Conservation (phyloP, 2,797 vertebrate genomes). For the Urosaurus nigricauda region DNA sequence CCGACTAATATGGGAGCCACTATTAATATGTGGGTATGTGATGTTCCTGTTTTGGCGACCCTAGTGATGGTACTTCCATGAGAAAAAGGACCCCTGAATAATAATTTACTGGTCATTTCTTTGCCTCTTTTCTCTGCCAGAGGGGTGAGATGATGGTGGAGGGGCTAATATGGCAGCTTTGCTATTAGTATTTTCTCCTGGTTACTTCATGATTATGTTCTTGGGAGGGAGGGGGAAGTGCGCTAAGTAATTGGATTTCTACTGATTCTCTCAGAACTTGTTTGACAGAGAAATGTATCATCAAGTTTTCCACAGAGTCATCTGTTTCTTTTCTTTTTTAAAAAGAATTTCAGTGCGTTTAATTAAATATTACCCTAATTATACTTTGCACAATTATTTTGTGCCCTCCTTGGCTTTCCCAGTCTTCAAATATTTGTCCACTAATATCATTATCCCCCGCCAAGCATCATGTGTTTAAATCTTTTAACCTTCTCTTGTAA, state of each 20-base stretch:
- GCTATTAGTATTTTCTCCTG: background rate
- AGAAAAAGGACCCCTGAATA: too few relatives aligned
- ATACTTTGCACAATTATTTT: constrained; percentile 24
- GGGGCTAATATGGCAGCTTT: too few relatives aligned
- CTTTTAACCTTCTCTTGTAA: constrained; percentile 21
- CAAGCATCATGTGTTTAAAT: constrained; percentile 11
- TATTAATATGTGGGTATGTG: too few relatives aligned
- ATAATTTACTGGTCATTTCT: background rate
- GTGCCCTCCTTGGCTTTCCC: constrained; percentile 8
- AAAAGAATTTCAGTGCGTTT: constrained; percentile 16
- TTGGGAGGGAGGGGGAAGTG: background rate
- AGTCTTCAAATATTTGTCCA: constrained; percentile 41
- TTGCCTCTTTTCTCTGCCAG: background rate
- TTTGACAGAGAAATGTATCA: background rate
- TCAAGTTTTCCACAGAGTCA: background rate
- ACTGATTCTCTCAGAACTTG: background rate
- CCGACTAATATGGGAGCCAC: too few relatives aligned
- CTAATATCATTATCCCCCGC: constrained; percentile 14
- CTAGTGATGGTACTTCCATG: too few relatives aligned
- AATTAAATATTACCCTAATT: constrained; percentile 32
- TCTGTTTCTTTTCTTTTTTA: background rate
- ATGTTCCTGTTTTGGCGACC: background rate
- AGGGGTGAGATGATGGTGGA: background rate
- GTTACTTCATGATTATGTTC: too few relatives aligned
- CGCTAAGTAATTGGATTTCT: background rate